Percentiles rank a stretch among this genome's conserved stretches.
phyloP scores from a whole-genome alignment of 1,140 invertebrate genomes.

The Meteorus sp. region DNA sequence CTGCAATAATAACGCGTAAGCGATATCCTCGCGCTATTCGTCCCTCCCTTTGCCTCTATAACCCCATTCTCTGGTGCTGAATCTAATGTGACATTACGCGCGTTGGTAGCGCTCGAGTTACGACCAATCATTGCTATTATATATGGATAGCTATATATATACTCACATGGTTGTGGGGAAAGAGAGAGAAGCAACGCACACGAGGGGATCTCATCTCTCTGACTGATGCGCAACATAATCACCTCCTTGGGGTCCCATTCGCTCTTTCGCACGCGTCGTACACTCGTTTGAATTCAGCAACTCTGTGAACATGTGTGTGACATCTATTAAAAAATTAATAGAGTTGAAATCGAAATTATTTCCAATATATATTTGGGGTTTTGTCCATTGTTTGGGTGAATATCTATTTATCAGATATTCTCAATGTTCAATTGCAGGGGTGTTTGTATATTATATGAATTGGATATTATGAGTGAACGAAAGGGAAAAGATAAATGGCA shows the following conservation, averaged over 20 bases:
- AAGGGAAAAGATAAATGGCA: no score
- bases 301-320: not conserved
- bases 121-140: constrained; percentile 3
- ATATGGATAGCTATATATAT: no score
- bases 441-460: no score
- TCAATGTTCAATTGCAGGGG: no score
- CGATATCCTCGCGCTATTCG: constrained; percentile 36
- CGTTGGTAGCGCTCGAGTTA: constrained; percentile 10
- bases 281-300: constrained; percentile 1
- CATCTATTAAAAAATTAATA: no score
- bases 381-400: no score
- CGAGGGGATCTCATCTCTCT: no score
- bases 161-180: not conserved
- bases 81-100: constrained; percentile 25
- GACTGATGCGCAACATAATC: constrained; percentile 37
- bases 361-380: no score
- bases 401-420: no score
- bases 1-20: constrained; percentile 60
- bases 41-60: constrained; percentile 1
- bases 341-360: no score
- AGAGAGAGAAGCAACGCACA: not conserved
- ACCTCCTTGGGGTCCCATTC: constrained; percentile 47
- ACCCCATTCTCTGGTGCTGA: no score
- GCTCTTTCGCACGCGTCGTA: constrained; percentile 33
- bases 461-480: no score